Percentiles rank a stretch among this genome's conserved stretches.
Conservation (phyloP, 2,113 vertebrate species). For the Xiphophorus couchianus region DNA sequence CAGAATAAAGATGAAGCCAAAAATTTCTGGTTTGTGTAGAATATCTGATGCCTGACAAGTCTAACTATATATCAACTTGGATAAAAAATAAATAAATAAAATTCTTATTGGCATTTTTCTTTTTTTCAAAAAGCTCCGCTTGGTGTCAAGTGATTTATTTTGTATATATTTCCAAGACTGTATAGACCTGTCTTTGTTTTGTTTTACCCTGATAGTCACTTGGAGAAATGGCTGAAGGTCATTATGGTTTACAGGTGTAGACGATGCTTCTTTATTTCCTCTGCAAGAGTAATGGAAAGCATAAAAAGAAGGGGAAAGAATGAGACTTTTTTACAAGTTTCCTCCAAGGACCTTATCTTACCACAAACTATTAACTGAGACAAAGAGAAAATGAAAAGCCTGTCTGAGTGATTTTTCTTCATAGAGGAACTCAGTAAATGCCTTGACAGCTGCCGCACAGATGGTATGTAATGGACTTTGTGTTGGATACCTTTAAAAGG, state of each 20-base stretch:
- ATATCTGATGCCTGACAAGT: too few species aligned
- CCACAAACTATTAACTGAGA: conserved; percentile 45
- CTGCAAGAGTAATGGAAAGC: conserved; percentile 43
- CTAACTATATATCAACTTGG: too few species aligned
- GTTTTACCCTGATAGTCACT: conserved; percentile 17
- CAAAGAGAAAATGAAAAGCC: conserved; percentile 52
- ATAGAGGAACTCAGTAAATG: conserved; percentile 27
- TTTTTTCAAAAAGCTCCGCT: background rate
- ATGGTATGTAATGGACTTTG: background rate
- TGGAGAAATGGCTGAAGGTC: conserved; percentile 64
- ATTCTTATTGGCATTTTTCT: too few species aligned
- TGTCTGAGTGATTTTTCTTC: conserved; percentile 28
- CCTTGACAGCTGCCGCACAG: conserved; percentile 22
- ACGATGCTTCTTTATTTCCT: conserved; percentile 58
- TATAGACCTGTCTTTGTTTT: conserved; percentile 33
- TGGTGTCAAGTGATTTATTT: background rate
- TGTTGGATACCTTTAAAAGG: background rate
- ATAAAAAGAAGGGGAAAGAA: conserved; percentile 58
- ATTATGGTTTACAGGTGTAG: conserved; percentile 62
- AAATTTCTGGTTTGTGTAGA: background rate
- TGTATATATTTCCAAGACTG: background rate
- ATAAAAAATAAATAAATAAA: background rate
- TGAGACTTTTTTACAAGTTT: conserved; percentile 46
- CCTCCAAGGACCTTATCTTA: conserved; percentile 54
- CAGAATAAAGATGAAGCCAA: background rate